Percentiles rank a stretch among this genome's conserved stretches.
Conservation (phyloP, 2,113 vertebrate species). For the Bagarius yarrelli region DNA sequence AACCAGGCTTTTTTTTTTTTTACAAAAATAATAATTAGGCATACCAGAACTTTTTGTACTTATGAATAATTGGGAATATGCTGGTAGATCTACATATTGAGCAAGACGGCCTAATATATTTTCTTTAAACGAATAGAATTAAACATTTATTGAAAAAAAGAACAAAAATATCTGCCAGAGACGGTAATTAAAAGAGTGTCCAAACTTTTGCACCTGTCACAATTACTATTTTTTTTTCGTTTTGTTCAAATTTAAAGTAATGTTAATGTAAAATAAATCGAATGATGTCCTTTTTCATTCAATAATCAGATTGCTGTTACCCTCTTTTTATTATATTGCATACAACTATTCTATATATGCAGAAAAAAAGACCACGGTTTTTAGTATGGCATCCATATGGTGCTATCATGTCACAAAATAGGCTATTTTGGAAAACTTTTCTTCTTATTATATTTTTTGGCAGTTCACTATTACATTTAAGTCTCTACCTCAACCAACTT, state of each 20-base stretch:
- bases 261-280: background rate
- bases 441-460: background rate
- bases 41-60: background rate
- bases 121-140: background rate
- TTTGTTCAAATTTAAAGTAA: background rate
- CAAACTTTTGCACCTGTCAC: background rate
- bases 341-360: background rate
- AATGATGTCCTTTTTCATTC: background rate
- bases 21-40: no score
- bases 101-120: background rate
- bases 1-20: no score
- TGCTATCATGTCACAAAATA: constrained; percentile 7
- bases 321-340: background rate
- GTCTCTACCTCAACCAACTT: constrained; percentile 26
- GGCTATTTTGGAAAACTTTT: background rate
- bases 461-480: background rate
- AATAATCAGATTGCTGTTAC: background rate
- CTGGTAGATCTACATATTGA: background rate
- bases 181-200: background rate
- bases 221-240: background rate
- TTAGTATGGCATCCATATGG: background rate
- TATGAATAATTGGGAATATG: background rate
- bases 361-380: constrained; percentile 7
- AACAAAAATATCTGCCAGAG: background rate
- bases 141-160: background rate